phyloP scores from a whole-genome alignment of 1,140 invertebrate species.

The Pantala flavescens region DNA sequence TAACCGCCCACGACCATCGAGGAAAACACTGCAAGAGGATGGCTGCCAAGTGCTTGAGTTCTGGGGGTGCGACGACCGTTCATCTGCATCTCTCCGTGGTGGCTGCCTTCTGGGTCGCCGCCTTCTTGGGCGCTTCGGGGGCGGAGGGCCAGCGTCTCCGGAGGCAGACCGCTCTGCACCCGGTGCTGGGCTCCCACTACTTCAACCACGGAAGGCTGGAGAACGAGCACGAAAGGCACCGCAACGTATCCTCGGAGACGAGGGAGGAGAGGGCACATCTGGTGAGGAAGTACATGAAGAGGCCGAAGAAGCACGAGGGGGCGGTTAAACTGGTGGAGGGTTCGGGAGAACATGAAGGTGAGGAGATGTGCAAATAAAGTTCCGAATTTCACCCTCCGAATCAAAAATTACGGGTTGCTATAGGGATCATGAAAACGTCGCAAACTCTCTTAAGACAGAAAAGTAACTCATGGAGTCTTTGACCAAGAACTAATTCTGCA shows the following conservation, averaged over 20 bases:
- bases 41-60: no score
- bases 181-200: not conserved
- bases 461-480: no score
- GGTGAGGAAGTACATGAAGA: slow-evolving; percentile 36
- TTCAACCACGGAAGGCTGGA: slow-evolving; percentile 13
- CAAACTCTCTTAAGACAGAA: no score
- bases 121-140: not conserved
- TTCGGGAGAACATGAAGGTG: slow-evolving; percentile 55
- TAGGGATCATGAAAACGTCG: no score
- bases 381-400: slow-evolving; percentile 19
- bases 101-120: not conserved
- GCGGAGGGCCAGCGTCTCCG: not conserved
- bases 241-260: slow-evolving; percentile 14
- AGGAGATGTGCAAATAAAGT: slow-evolving; percentile 15
- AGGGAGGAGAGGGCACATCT: slow-evolving; percentile 35
- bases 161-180: not conserved
- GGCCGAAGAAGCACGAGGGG: slow-evolving; percentile 56
- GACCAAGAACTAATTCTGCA: no score
- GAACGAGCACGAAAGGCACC: not conserved
- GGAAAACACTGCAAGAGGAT: not conserved
- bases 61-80: no score
- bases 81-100: not conserved
- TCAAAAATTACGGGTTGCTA: no score
- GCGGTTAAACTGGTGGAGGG: slow-evolving; percentile 56
- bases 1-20: not conserved